Conservation (phyloP, 2,113 vertebrate species). For the Craseonycteris thonglongyai region DNA sequence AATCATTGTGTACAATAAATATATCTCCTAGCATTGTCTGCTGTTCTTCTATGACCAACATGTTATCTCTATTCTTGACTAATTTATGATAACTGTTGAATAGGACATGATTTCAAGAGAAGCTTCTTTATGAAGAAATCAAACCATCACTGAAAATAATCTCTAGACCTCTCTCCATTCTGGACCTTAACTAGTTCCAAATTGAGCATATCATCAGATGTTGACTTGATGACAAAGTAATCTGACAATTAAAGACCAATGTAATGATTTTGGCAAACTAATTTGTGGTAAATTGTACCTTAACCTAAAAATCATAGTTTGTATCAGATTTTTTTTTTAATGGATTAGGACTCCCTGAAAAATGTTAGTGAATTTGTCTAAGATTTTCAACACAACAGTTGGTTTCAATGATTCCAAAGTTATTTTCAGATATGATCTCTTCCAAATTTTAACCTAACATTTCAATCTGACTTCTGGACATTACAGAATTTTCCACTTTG, state of each 20-base stretch:
- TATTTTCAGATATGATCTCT: not conserved
- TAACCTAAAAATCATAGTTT: not conserved
- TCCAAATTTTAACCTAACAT: not conserved
- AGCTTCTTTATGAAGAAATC: not conserved
- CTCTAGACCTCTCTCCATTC: not conserved
- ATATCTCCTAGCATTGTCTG: not conserved
- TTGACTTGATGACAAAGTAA: not conserved
- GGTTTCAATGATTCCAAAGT: not conserved
- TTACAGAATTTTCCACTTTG: not conserved
- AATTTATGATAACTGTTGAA: not conserved
- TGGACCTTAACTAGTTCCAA: not conserved
- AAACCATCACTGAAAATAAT: not conserved
- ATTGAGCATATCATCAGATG: not conserved
- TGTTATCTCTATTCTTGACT: not conserved
- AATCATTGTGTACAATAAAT: not conserved
- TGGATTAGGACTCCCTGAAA: not conserved
- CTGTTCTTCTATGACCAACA: not conserved
- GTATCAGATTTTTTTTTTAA: not conserved
- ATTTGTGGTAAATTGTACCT: not conserved
- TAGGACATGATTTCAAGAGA: not conserved
- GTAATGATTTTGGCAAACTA: not conserved
- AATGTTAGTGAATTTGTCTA: not conserved
- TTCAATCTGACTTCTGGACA: not conserved
- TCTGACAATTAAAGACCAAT: not conserved
- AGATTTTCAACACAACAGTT: not conserved